A percentile compares a stretch with the other conserved stretches of the same genome.
These are phyloP conservation scores for Arion vulgaris DNA, from an alignment of 1,140 invertebrate genomes.

Conservation along the genomic window DNA sequence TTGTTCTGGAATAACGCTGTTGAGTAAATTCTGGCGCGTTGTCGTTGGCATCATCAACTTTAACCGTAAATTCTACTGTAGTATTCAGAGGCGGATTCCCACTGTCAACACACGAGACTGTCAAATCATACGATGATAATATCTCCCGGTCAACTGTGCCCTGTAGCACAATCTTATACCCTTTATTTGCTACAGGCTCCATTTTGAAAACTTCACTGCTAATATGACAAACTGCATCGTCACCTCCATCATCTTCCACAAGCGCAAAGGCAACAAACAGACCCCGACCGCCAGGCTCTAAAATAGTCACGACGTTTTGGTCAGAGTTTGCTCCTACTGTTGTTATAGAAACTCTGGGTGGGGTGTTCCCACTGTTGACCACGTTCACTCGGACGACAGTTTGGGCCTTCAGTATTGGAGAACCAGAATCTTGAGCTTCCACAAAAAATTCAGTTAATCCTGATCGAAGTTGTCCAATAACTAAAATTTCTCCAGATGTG, in stretches of 20 bases:
- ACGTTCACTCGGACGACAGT: constrained; percentile 91
- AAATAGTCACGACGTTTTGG: constrained; percentile 79
- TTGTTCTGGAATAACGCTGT: constrained; percentile 74
- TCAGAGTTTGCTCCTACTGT: constrained; percentile 42
- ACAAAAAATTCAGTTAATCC: constrained; percentile 82
- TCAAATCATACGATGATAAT: constrained; percentile 82
- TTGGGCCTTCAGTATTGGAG: constrained; percentile 89
- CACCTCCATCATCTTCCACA: constrained; percentile 54
- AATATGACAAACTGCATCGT: constrained; percentile 52
- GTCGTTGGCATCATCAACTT: constrained; percentile 75
- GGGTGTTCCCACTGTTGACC: constrained; percentile 54
- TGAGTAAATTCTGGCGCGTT: constrained; percentile 47
- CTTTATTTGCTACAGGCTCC: constrained; percentile 44
- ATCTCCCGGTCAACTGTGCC: constrained; percentile 83
- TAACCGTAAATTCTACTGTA: constrained; percentile 85
- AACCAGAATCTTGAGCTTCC: constrained; percentile 92
- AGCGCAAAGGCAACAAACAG: constrained; percentile 57
- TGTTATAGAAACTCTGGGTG: constrained; percentile 78
- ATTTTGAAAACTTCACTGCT: constrained; percentile 43
- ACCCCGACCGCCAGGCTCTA: constrained; percentile 49
- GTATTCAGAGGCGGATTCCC: constrained; percentile 47
- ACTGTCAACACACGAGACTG: constrained; percentile 75
- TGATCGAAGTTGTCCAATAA: constrained; percentile 42
- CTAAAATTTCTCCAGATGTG: constrained; percentile 54
- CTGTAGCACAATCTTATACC: constrained; percentile 53